phyloP scores from a whole-genome alignment of 2,113 vertebrate genomes.

The Gopherus flavomarginatus region DNA sequence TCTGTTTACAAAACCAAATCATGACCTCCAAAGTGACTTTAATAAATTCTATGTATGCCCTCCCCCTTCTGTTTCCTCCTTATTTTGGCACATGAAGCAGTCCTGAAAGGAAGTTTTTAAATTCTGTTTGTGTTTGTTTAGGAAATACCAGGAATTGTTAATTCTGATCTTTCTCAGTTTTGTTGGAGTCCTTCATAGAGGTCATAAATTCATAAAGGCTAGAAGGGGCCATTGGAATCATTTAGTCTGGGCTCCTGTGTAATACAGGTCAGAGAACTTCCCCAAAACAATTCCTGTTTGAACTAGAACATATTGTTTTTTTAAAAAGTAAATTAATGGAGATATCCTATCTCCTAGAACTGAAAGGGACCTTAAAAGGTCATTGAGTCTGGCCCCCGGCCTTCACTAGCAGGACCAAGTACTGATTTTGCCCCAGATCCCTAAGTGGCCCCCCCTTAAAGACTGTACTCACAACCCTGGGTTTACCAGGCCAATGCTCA shows the following conservation, averaged over 20 bases:
- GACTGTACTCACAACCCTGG: too few species aligned
- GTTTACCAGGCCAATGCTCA: too few species aligned
- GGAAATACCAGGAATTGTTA: not conserved
- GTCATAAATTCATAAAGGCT: not conserved
- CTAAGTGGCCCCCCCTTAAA: too few species aligned
- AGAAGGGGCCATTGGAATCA: not conserved
- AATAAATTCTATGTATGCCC: not conserved
- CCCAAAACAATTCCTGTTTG: not conserved
- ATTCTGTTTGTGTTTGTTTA: not conserved
- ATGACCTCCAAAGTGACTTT: not conserved
- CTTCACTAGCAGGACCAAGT: too few species aligned
- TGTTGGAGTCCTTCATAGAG: not conserved
- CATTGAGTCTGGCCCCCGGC: too few species aligned
- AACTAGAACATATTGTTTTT: not conserved
- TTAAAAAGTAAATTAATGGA: not conserved
- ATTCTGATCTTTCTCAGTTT: not conserved
- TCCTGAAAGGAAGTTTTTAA: not conserved
- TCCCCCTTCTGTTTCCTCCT: not conserved
- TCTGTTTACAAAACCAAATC: not conserved
- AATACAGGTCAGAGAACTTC: not conserved
- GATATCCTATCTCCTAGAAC: too few species aligned
- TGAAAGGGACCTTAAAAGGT: too few species aligned
- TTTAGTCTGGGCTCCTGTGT: not conserved
- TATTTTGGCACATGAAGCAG: not conserved
- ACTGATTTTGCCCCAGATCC: too few species aligned